Base-by-base conservation (phyloP, 2,888 invertebrate species). In the Enchytraeus crypticus region DNA sequence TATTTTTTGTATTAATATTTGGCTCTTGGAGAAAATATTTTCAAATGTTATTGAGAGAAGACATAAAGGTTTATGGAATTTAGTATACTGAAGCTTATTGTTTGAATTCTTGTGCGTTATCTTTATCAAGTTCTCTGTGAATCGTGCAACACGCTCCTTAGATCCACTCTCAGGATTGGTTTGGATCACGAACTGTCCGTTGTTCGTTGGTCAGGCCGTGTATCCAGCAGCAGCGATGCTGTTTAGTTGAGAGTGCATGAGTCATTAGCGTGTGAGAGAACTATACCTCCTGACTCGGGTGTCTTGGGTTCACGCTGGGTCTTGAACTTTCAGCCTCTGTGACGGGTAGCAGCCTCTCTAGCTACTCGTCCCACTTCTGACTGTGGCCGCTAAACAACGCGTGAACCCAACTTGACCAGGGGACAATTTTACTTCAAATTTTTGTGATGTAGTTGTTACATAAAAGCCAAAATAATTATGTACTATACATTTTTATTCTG, bases 211-310 rank as follows among this genome's bases (percentile, higher is more conserved):
- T 34, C 38, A 32, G 59, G 33, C 58, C 60, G 54, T 18, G 59
- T 43, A 62, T 58, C 43, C 45, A 57, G 26, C 23, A 32, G 47
- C 5, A 34, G 34, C 34, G 45, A 53, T 49, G 56, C 47, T 64
- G 60, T 64, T 43, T 58, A 45, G 34, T 64, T 60, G 57, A 53
- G 51, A 60, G 62, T 62, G 64, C 62, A 53, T 64, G 64, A 64
- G 64, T 64, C 64, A 64, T 64, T 57, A 53, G 62, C 56, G 60
- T 64, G 64, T 62, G 30, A 64, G 64, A 64, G 26, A 11, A 64
- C 34, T 62, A 45, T 64, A 62, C 64, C 64, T 60, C 59, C 64
- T 57, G 32, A 43, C 18, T 46, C 53, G 33, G 33, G 34, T 47
- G n/a, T 23, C 3, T 53, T 59, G 27, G 29, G 27, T 56, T 43